Evolutionary conservation across 1,140 invertebrate genomes (phyloP), one percentile per base, ranked within the genome.

Genomic region (Zaprionus vittiger): DNA sequence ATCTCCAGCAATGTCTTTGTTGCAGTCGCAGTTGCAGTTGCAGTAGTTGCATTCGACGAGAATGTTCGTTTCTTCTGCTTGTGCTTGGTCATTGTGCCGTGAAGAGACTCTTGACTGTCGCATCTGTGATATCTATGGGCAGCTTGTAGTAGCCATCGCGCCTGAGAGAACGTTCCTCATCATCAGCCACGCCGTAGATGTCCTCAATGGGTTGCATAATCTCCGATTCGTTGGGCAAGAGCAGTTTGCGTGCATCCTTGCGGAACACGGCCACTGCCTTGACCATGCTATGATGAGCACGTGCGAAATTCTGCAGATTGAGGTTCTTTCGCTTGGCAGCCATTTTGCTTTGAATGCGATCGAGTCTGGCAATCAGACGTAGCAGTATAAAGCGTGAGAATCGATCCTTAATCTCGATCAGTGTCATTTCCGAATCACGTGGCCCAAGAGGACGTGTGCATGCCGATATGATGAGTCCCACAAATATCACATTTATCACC

Each of bases 371-470:
- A 1, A 92, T 82, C 28, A 92, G 56, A 5, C 91, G 86, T n/a
- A 92, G 49, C 26, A 92, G 63, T 2, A 92, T 80, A 41, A 81
- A 92, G 2, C 90, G 83, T 0, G 85, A 79, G 62, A 91, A 92
- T 15, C 91, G 91, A 63, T 92, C 91, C 77, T 92, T 92, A n/a
- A 92, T 91, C 59, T 92, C 86, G 52, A 92, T 44, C 62, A 91
- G 57, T 0, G 91, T 74, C 54, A 91, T 34, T 2, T 87, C 79
- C 3, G 77, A 52, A 20, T 83, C 75, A 15, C 68, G 72, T 2
- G 63, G 69, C 1, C 80, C 82, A 9, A 81, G 7, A 4, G 91
- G 77, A 14, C 73, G 69, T 56, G 77, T 38, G 38, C 89, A 92
- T 3, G 79, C 75, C 22, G 65, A 71, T 11, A 90, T 44, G 12